phyloP scores from a whole-genome alignment of 1,140 invertebrate species.

The Helicoverpa zea region DNA sequence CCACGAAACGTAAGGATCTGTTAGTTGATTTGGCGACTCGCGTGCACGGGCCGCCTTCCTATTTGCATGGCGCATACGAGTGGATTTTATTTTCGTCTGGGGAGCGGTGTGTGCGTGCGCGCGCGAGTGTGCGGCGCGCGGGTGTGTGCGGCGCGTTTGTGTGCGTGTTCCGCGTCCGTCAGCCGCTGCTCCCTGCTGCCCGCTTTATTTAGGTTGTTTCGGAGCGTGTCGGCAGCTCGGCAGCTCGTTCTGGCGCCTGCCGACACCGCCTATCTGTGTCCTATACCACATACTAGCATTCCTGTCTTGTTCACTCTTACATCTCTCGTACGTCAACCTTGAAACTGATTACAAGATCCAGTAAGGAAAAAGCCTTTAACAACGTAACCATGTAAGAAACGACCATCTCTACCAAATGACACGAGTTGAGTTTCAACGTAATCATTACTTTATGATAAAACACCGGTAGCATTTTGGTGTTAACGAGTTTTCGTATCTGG shows the following conservation, averaged over 20 bases:
- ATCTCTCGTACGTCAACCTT: conserved; percentile 6
- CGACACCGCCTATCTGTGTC: conserved; percentile 49
- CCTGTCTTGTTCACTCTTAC: background rate
- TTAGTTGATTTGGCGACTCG: conserved; percentile 78
- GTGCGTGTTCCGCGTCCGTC: conserved; percentile 70
- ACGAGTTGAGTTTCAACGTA: conserved; percentile 11
- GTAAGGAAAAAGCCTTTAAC: background rate
- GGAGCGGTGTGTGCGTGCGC: conserved; percentile 70
- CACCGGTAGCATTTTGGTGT: conserved; percentile 37
- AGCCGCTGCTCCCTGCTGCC: conserved; percentile 79
- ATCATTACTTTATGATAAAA: conserved; percentile 28
- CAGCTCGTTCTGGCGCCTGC: conserved; percentile 50
- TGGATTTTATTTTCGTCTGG: conserved; percentile 86
- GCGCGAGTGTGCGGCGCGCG: conserved; percentile 63
- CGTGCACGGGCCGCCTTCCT: conserved; percentile 79
- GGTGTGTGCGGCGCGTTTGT: conserved; percentile 67
- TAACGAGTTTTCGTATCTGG: conserved; percentile 32
- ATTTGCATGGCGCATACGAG: conserved; percentile 85
- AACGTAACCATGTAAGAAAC: background rate
- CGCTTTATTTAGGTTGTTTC: conserved; percentile 86
- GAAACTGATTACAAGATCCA: conserved; percentile 3
- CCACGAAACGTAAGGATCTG: conserved; percentile 85
- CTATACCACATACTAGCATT: background rate
- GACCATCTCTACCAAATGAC: conserved; percentile 5
- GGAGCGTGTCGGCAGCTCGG: conserved; percentile 69